Percentiles rank a stretch among this genome's conserved stretches.
Evolutionary conservation across 1,140 invertebrate genomes (phyloP).

Genomic region (Heterodera carotae): DNA sequence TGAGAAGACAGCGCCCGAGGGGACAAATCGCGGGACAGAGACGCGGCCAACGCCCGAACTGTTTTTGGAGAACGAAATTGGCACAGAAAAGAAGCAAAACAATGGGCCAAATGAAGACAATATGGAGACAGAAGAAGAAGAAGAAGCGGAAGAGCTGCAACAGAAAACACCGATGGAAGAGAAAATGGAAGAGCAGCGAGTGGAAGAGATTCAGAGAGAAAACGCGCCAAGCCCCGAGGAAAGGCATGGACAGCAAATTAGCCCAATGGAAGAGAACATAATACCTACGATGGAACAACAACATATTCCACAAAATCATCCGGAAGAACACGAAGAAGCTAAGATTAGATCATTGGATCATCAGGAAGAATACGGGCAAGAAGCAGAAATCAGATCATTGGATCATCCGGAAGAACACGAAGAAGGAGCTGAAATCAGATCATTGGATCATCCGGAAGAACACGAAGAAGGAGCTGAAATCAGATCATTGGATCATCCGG

Average conservation of each 20-base stretch:
- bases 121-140: background rate
- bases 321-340: background rate
- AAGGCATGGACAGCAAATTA: background rate
- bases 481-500: background rate
- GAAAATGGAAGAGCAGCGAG: background rate
- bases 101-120: background rate
- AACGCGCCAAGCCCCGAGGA: background rate
- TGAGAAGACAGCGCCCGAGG: background rate
- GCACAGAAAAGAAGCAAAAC: background rate
- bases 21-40: constrained; percentile 6
- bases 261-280: background rate
- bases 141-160: background rate
- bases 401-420: background rate
- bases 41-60: constrained; percentile 31
- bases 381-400: background rate
- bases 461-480: background rate
- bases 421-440: background rate
- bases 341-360: background rate
- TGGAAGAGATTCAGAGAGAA: background rate
- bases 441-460: background rate
- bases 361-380: background rate
- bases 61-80: constrained; percentile 4
- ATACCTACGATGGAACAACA: background rate
- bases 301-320: too few relatives aligned
- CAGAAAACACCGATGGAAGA: background rate